Base-by-base conservation (phyloP, 2,797 vertebrate genomes). In the Esox masquinongy region DNA sequence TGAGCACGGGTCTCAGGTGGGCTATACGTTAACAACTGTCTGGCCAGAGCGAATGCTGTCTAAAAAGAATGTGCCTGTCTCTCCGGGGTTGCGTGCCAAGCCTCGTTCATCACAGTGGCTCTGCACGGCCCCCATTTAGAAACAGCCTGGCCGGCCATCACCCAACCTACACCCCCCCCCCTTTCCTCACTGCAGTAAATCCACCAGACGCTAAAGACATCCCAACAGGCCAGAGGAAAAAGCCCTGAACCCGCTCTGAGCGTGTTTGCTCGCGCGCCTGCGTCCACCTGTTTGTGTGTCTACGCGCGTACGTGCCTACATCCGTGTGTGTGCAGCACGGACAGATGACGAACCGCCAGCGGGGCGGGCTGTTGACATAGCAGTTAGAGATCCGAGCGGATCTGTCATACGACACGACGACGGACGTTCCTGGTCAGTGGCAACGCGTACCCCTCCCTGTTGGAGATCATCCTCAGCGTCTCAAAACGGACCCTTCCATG, bases 21-120 rank as follows among this genome's bases (percentile, higher is more conserved):
- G 80, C 77, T 73, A 61, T 77, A 69, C 72, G 83, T 85, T 86
- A 87, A 83, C 86, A 74, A 72, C 70, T 66, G 78, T 86, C 83
- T 85, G 85, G 78, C 79, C 12, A 61, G 78, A 36, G 77, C 24
- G 29, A 26, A 22, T 36, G 47, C 39, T 70, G 39, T n/a, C 19
- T 68, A 22, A 16, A 47, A 51, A 29, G 68, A 47, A 47, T 70
- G 68, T 50, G 68, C 22, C 22, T 70, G 47, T 70, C 22, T 70
- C 43, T 70, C 22, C 16, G 12, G 50, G 69, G 69, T 47, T 34
- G 26, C 70, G 74, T 56, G 83, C 84, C 83, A 88, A 80, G 69
- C 1, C 43, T 80, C 22, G 70, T 90, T 68, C 80, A 89, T 87
- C 87, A 88, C 83, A 77, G 74, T 11, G 67, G 70, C 74, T 72